Evolutionary conservation across 2,888 invertebrate species (phyloP), one percentile per base, ranked within the genome.

Genomic region (Cataglyphis livida): DNA sequence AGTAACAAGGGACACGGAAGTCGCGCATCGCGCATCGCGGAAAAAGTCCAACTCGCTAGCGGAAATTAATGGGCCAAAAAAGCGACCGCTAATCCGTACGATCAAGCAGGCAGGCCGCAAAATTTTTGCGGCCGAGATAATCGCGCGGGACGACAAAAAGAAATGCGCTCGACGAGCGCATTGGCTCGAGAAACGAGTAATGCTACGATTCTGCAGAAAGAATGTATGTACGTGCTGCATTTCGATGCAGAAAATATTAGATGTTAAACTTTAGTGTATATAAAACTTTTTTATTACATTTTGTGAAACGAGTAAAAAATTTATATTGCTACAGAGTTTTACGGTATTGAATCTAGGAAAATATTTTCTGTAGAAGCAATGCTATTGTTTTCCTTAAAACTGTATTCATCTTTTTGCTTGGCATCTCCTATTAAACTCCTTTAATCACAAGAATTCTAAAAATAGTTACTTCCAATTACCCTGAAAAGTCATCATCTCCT

Each of bases 51-150:
- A 59, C 78, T 79, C 59, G 71, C 71, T 70, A 41, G 28, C 41
- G 35, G n/a, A 28, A 75, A 81, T 81, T 81, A 81, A 81, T 81
- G 75, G 64, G 35, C 81, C 62, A 81, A 66, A 59, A 65, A 82
- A 78, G 44, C 51, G 66, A 78, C 65, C 78, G 61, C 65, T 73
- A 79, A 66, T 78, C 84, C 84, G 73, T 28, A 41, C 71, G 73
- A 84, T 79, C 64, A 21, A 57, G 64, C 64, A 84, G 79, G 48
- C 44, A 48, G 65, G 70, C 62, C 68, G 44, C 75, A 71, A 54
- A 54, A 71, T 86, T 86, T 66, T 74, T 59, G 54, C 75, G 68
- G 74, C 64, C 28, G 59, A n/a, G 71, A 70, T 79, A 79, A 79
- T 79, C 78, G 71, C 71, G 18, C 59, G 59, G 18, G 21, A 51